phyloP scores from a whole-genome alignment of 2,888 invertebrate genomes.

The Eupithecia subumbrata region DNA sequence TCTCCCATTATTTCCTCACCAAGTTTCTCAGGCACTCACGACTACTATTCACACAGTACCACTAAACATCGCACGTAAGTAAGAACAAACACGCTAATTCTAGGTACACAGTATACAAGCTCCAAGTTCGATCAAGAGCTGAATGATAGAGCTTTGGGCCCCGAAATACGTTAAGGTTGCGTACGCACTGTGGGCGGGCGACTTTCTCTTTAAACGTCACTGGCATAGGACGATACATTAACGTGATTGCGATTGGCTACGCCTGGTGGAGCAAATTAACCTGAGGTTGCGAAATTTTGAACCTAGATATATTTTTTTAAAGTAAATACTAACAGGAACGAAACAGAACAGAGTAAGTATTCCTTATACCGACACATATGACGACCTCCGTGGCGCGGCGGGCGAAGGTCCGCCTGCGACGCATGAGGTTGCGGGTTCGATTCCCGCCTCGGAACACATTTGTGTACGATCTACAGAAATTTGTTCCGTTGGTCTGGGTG shows the following conservation, averaged over 20 bases:
- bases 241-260: constrained; percentile 31
- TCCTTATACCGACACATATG: too few species aligned
- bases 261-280: constrained; percentile 9
- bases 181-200: constrained; percentile 67
- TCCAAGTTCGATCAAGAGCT: constrained; percentile 40
- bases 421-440: too few species aligned
- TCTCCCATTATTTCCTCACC: constrained; percentile 45
- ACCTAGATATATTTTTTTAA: not conserved
- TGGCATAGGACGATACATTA: constrained; percentile 41
- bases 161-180: constrained; percentile 51
- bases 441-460: too few species aligned
- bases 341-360: not conserved
- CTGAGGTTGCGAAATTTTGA: not conserved
- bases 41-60: constrained; percentile 45
- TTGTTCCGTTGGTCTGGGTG: too few species aligned
- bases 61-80: constrained; percentile 39
- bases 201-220: constrained; percentile 72
- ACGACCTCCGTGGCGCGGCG: too few species aligned
- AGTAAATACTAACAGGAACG: not conserved
- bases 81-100: constrained; percentile 36
- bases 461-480: too few species aligned
- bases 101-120: constrained; percentile 38
- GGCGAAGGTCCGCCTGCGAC: too few species aligned
- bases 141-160: constrained; percentile 46
- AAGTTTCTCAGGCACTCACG: constrained; percentile 43